phyloP scores from a whole-genome alignment of 2,888 invertebrate species.

The Myathropa florea region DNA sequence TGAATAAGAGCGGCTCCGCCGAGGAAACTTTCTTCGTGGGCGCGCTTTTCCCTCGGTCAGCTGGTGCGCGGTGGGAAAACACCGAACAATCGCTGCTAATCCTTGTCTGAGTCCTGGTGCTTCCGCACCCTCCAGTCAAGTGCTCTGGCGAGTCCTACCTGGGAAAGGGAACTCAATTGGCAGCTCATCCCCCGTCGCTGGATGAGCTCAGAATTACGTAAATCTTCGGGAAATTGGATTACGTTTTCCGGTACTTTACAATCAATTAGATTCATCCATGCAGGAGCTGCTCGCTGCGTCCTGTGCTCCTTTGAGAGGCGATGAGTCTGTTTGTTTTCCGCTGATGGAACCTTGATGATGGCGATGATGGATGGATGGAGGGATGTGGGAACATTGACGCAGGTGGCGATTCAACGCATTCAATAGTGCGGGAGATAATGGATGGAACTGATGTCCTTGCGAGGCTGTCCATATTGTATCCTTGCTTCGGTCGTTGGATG shows the following conservation, averaged over 20 bases:
- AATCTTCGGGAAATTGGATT: conserved; percentile 58
- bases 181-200: conserved; percentile 32
- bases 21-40: neutral
- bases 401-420: neutral
- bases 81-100: conserved; percentile 37
- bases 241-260: conserved; percentile 59
- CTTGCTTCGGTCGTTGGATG: too few species aligned
- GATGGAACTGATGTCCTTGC: too few species aligned
- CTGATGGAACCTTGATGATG: neutral
- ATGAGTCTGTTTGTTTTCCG: neutral
- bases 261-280: conserved; percentile 30
- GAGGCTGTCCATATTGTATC: too few species aligned
- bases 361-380: neutral
- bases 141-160: neutral
- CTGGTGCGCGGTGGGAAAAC: too few species aligned
- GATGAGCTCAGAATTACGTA: conserved; percentile 46
- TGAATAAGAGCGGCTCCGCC: conserved; percentile 8
- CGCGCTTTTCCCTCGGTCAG: conserved; percentile 21
- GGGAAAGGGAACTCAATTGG: conserved; percentile 51
- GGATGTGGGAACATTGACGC: neutral
- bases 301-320: neutral
- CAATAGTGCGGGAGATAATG: neutral
- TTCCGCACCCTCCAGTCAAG: conserved; percentile 60
- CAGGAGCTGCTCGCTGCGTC: conserved; percentile 12
- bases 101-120: conserved; percentile 24